A percentile compares a stretch with the other conserved stretches of the same genome.
These are phyloP conservation scores for Crenuchus spilurus DNA, from an alignment of 2,797 vertebrate species.

Conservation along the genomic window DNA sequence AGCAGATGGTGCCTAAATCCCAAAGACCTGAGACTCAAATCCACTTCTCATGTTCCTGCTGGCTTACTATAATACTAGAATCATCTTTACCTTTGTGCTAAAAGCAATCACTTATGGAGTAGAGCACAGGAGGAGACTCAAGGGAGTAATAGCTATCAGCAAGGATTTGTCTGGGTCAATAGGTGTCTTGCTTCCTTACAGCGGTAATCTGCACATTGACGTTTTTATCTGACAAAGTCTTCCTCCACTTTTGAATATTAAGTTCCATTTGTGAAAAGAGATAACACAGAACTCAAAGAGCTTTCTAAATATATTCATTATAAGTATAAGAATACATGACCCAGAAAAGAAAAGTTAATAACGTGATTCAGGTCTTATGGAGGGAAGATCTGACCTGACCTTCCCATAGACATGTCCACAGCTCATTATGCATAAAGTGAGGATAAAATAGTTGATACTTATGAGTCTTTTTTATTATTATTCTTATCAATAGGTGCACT, in stretches of 20 bases:
- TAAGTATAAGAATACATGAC: not conserved
- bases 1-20: not conserved
- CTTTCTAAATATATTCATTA: not conserved
- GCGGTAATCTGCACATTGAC: constrained; percentile 19
- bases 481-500: not conserved
- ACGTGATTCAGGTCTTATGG: not conserved
- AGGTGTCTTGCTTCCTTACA: constrained; percentile 14
- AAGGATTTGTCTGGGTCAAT: constrained; percentile 34
- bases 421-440: not conserved
- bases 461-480: not conserved
- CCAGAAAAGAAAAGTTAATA: constrained; percentile 15
- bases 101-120: constrained; percentile 1
- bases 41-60: not conserved
- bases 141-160: constrained; percentile 6
- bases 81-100: constrained; percentile 20
- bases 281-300: not conserved
- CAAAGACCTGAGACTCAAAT: not conserved
- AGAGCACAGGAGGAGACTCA: not conserved
- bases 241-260: constrained; percentile 12
- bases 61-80: constrained; percentile 4
- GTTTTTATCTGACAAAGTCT: constrained; percentile 9
- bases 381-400: not conserved
- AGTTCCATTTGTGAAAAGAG: constrained; percentile 4
- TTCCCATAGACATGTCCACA: not conserved
- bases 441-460: not conserved